These are phyloP conservation scores for Dascillus cervinus DNA, from an alignment of 2,888 invertebrate species.

Conservation along the genomic window DNA sequence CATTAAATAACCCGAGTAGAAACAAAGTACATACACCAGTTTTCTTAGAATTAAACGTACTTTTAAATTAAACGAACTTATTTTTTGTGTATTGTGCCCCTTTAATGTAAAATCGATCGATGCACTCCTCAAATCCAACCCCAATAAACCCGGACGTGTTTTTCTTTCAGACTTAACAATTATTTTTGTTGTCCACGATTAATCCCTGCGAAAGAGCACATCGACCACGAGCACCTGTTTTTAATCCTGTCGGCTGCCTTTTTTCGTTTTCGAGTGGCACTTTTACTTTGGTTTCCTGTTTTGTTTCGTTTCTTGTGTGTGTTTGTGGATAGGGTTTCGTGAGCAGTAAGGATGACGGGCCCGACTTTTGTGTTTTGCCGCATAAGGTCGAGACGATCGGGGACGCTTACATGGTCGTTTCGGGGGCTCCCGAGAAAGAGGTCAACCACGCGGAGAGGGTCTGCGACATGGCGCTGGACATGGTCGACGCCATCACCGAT, in stretches of 20 bases:
- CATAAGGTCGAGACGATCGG: slow-evolving; percentile 91
- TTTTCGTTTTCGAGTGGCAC: slow-evolving; percentile 3
- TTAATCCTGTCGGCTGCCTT: background rate
- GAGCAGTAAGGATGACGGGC: slow-evolving; percentile 5
- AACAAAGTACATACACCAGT: no score
- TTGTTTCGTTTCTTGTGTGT: slow-evolving; percentile 18
- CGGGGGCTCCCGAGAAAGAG: slow-evolving; percentile 88
- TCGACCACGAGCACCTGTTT: no score
- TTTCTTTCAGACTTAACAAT: no score
- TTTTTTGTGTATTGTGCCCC: no score
- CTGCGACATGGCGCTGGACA: slow-evolving; percentile 93
- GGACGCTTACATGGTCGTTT: slow-evolving; percentile 97
- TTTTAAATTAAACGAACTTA: no score
- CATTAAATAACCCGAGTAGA: no score
- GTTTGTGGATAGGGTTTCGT: slow-evolving; percentile 17
- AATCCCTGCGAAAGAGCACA: no score
- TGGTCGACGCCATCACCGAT: slow-evolving; percentile 88
- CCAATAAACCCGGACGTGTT: no score
- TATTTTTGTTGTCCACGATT: no score
- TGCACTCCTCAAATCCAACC: no score
- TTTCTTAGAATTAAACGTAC: no score
- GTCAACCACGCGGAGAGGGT: slow-evolving; percentile 85
- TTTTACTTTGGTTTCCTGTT: slow-evolving; percentile 14
- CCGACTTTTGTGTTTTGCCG: slow-evolving; percentile 18
- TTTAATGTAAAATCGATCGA: no score